phyloP scores from a whole-genome alignment of 2,797 vertebrate species.

The Lophotriccus pileatus region DNA sequence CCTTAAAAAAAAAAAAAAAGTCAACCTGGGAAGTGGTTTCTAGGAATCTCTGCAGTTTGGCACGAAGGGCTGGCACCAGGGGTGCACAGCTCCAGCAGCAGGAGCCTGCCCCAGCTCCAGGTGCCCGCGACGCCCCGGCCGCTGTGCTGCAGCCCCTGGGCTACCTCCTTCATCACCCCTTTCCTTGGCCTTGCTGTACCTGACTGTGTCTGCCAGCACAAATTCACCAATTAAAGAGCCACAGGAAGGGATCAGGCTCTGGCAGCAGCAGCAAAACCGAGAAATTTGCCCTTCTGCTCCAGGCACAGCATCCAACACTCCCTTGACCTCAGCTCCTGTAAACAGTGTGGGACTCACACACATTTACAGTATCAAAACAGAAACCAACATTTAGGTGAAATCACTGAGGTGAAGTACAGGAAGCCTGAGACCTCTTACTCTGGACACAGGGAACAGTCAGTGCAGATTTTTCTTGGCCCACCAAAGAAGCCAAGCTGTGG shows the following conservation, averaged over 20 bases:
- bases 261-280: neutral
- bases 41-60: constrained; percentile 1
- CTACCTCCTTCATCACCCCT: neutral
- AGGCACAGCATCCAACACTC: neutral
- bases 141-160: neutral
- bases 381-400: neutral
- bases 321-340: neutral
- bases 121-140: rapidly evolving
- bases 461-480: neutral
- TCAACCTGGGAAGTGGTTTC: neutral
- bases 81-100: neutral
- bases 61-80: neutral
- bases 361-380: rapidly evolving
- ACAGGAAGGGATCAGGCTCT: neutral
- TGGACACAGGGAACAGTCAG: rapidly evolving
- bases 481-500: neutral
- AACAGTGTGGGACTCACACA: neutral
- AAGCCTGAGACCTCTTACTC: neutral
- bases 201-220: neutral
- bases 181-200: neutral
- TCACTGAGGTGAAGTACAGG: neutral
- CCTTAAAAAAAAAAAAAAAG: neutral
- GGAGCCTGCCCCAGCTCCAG: neutral
- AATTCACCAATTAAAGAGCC: rapidly evolving
- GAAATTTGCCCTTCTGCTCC: neutral